Conservation (phyloP, 2,113 vertebrate species). For the Acrocephalus kingi region DNA sequence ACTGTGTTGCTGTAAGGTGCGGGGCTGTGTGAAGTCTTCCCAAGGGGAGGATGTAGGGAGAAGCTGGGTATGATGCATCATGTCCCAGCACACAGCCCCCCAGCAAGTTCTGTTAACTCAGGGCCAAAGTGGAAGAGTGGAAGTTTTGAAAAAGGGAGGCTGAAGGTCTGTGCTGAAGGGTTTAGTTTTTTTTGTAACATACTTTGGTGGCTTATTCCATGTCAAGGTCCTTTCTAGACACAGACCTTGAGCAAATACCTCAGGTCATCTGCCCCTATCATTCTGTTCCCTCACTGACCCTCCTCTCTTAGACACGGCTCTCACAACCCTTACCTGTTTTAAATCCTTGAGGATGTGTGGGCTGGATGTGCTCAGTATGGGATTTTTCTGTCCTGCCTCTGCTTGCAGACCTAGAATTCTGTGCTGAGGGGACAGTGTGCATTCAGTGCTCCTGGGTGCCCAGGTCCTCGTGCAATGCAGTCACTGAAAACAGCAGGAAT, state of each 20-base stretch:
- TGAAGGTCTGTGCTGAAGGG: neutral
- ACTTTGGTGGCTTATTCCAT: neutral
- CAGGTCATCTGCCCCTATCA: neutral
- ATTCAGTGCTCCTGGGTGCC: neutral
- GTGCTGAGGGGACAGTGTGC: accelerated
- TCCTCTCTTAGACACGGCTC: neutral
- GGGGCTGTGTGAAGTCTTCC: neutral
- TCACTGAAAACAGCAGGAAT: accelerated
- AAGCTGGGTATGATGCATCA: neutral
- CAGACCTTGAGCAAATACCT: neutral
- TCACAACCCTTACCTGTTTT: neutral
- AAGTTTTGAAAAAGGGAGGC: neutral
- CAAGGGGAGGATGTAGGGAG: neutral
- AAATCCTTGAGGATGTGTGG: neutral
- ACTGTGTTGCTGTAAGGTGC: neutral
- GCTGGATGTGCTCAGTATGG: neutral
- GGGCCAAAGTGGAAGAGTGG: neutral
- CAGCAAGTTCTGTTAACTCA: neutral
- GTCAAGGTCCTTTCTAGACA: neutral
- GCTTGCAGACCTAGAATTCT: accelerated
- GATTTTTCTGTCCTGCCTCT: neutral
- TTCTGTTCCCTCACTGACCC: neutral
- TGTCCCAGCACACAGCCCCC: accelerated
- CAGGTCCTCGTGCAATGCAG: accelerated
- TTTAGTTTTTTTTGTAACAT: neutral